These are phyloP conservation scores for Panagrolaimus sp. DNA, from an alignment of 1,140 invertebrate genomes.

Conservation along the genomic window DNA sequence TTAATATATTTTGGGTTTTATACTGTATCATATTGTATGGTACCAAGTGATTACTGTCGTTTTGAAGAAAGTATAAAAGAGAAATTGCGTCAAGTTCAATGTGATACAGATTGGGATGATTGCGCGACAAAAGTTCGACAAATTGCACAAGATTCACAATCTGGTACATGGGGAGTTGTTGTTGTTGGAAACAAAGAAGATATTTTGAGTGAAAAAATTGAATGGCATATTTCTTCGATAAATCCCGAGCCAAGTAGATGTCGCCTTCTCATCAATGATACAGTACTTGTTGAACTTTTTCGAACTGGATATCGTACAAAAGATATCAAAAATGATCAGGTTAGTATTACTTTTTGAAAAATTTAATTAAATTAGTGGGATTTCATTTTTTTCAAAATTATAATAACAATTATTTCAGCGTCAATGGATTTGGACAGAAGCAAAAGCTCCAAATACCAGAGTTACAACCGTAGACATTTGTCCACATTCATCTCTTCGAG, in stretches of 20 bases:
- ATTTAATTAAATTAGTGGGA: neutral
- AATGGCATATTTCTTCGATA: conserved; percentile 14
- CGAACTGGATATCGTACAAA: conserved; percentile 18
- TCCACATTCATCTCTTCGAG: conserved; percentile 18
- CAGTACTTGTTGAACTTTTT: conserved; percentile 17
- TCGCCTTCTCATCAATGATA: conserved; percentile 11
- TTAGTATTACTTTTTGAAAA: neutral
- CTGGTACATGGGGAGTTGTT: conserved; percentile 18
- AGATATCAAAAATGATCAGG: neutral
- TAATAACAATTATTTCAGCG: neutral
- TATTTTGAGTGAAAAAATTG: conserved; percentile 4
- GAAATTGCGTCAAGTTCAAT: conserved; percentile 8
- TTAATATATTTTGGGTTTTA: no score
- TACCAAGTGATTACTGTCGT: conserved; percentile 2
- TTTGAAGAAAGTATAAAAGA: conserved; percentile 21
- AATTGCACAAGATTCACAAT: conserved; percentile 14
- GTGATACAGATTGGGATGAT: conserved; percentile 11
- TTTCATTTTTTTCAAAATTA: neutral
- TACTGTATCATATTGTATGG: no score
- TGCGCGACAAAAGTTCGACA: conserved; percentile 3
- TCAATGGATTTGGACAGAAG: neutral
- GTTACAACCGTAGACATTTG: neutral
- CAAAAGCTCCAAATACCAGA: neutral
- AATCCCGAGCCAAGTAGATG: conserved; percentile 19
- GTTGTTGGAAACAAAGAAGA: conserved; percentile 4